phyloP scores from a whole-genome alignment of 1,140 invertebrate species.

The Drosophila simulans region DNA sequence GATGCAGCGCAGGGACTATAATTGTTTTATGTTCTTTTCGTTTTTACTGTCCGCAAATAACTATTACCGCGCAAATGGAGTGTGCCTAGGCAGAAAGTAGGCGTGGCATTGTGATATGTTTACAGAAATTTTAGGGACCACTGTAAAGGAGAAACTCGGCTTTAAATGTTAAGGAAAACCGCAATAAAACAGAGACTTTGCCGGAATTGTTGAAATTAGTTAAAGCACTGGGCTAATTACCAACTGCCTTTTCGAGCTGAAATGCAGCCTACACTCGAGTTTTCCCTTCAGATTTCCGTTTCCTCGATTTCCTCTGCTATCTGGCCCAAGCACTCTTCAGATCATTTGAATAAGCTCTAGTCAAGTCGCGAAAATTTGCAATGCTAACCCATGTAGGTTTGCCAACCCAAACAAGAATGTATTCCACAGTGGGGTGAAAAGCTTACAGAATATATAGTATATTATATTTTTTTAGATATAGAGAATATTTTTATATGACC shows the following conservation, averaged over 20 bases:
- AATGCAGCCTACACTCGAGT: conserved; percentile 10
- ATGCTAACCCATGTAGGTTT: conserved; percentile 38
- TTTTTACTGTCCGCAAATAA: conserved; percentile 71
- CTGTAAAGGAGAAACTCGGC: neutral
- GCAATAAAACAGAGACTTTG: conserved; percentile 28
- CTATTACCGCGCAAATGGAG: conserved; percentile 73
- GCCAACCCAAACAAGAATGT: conserved; percentile 9
- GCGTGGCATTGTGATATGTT: conserved; percentile 22
- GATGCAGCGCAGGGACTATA: conserved; percentile 72
- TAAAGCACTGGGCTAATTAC: conserved; percentile 39
- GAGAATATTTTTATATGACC: too few relatives aligned
- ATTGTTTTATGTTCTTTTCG: conserved; percentile 75
- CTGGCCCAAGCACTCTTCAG: conserved; percentile 51
- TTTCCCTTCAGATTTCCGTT: neutral
- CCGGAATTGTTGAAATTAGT: conserved; percentile 18
- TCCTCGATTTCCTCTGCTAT: conserved; percentile 10
- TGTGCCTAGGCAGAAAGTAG: conserved; percentile 45
- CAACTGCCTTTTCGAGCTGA: neutral
- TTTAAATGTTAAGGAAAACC: conserved; percentile 18
- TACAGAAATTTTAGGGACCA: neutral
- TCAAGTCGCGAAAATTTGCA: conserved; percentile 53
- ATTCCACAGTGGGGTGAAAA: neutral
- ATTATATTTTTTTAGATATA: too few relatives aligned
- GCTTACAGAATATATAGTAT: too few relatives aligned
- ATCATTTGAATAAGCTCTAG: conserved; percentile 55